Evolutionary conservation across 2,797 vertebrate genomes (phyloP).

Genomic region (Enteromius argenteus): DNA sequence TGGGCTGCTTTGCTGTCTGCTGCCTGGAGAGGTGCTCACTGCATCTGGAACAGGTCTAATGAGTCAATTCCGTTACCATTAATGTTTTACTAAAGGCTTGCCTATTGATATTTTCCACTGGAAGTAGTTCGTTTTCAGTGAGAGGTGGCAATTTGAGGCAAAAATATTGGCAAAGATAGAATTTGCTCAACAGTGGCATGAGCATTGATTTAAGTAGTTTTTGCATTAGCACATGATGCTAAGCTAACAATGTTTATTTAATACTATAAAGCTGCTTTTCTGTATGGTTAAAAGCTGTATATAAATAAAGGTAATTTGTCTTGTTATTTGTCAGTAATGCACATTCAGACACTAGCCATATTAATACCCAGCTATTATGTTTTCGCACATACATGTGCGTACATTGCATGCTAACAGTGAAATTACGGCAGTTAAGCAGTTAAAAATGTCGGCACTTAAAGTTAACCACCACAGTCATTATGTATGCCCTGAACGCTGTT

Average conservation of each 20-base stretch:
- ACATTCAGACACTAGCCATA: background rate
- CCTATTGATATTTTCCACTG: background rate
- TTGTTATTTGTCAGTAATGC: no score
- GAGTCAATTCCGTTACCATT: background rate
- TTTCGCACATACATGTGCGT: background rate
- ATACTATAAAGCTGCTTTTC: background rate
- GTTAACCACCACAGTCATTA: slow-evolving; percentile 30
- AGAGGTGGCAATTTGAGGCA: background rate
- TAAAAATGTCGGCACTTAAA: background rate
- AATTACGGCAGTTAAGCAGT: background rate
- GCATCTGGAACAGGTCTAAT: background rate
- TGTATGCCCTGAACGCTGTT: background rate
- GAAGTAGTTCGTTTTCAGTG: background rate
- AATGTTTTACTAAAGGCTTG: background rate
- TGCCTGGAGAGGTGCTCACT: background rate
- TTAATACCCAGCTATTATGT: background rate
- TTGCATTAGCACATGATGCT: background rate
- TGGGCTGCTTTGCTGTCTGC: background rate
- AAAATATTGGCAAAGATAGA: background rate
- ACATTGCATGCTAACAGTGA: background rate
- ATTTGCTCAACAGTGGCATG: background rate
- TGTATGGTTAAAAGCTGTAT: background rate
- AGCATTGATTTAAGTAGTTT: background rate
- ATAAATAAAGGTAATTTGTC: background rate
- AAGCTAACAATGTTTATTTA: background rate